Percentiles rank a stretch among this genome's conserved stretches.
These are phyloP conservation scores for Molorchus minor DNA, from an alignment of 2,888 invertebrate species.

Conservation along the genomic window DNA sequence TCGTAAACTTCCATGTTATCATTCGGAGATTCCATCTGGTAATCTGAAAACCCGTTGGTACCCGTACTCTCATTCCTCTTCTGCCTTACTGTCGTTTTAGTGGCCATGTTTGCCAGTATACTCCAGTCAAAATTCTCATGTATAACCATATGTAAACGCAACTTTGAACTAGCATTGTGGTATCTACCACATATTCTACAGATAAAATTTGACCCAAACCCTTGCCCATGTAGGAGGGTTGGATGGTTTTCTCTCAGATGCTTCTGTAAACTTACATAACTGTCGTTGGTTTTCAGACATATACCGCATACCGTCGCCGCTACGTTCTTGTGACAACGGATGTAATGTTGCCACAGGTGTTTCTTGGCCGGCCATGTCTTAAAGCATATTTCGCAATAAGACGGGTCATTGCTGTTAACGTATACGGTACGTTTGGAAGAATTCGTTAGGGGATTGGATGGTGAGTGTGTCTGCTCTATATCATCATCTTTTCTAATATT, in stretches of 20 bases:
- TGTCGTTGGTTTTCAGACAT: conserved; percentile 66
- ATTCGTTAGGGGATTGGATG: conserved; percentile 47
- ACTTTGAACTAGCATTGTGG: conserved; percentile 68
- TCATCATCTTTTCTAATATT: conserved; percentile 37
- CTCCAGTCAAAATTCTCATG: conserved; percentile 64
- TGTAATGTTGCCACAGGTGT: conserved; percentile 70
- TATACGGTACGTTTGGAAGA: conserved; percentile 65
- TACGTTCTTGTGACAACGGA: conserved; percentile 66
- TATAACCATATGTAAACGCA: conserved; percentile 67
- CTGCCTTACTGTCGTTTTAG: conserved; percentile 43
- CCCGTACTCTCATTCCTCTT: conserved; percentile 26
- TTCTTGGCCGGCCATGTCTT: conserved; percentile 71
- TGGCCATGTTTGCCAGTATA: conserved; percentile 47
- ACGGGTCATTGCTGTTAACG: conserved; percentile 64
- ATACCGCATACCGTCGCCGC: conserved; percentile 70
- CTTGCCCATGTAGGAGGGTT: conserved; percentile 62
- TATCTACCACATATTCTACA: conserved; percentile 66
- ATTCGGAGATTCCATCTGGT: conserved; percentile 41
- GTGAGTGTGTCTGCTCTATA: conserved; percentile 29
- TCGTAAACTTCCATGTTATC: conserved; percentile 48
- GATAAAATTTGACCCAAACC: conserved; percentile 68
- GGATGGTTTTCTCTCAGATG: conserved; percentile 62
- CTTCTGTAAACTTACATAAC: conserved; percentile 62
- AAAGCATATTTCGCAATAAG: conserved; percentile 67
- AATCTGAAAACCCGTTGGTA: conserved; percentile 37